Evolutionary conservation across 2,113 vertebrate genomes (phyloP), one percentile per base, ranked within the genome.

Genomic region (Hemiprocne comata): DNA sequence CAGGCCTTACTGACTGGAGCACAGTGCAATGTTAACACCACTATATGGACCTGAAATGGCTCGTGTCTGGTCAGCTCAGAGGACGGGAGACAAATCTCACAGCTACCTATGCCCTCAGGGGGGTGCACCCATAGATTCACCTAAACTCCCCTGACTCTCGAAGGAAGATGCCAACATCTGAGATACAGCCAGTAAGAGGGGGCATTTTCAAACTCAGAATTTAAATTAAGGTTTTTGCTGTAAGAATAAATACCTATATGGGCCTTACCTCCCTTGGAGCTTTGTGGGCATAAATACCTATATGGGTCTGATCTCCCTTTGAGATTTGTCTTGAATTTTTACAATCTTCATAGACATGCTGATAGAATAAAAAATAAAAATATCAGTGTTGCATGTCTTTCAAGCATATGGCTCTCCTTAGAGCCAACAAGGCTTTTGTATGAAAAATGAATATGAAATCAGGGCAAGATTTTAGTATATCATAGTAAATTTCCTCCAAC

Each of bases 381-480:
- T 28, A 90, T 64, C 88, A 92, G 57, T 94, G 93, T 95, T 94
- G 57, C 92, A 84, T 90, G 69, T 94, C 88, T 96, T 96, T 94
- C 90, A 96, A 93, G 57, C 93, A 95, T 97, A 97, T 96, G 95
- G 95, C 93, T 96, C 88, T 93, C 88, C 88, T 93, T 96, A 93
- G 90, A 97, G 93, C 93, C 94, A 97, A 50, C 83, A 83, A 94
- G 88, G 93, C 85, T 96, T 96, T 95, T 96, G 94, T 95, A 94
- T 95, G 92, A 97, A 94, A 92, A 95, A 95, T 69, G 92, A 96
- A 96, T 97, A 92, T 90, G 90, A 95, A 95, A 97, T 93, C 85
- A 88, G 82, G 76, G 42, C 72, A 90, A 96, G 92, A 88, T 92
- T 94, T 93, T 89, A 67, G 57, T 76, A 65, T 46, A 90, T 10